Percentiles rank a stretch among this genome's conserved stretches.
phyloP scores from a whole-genome alignment of 2,888 invertebrate genomes.

The Andrena minutula region DNA sequence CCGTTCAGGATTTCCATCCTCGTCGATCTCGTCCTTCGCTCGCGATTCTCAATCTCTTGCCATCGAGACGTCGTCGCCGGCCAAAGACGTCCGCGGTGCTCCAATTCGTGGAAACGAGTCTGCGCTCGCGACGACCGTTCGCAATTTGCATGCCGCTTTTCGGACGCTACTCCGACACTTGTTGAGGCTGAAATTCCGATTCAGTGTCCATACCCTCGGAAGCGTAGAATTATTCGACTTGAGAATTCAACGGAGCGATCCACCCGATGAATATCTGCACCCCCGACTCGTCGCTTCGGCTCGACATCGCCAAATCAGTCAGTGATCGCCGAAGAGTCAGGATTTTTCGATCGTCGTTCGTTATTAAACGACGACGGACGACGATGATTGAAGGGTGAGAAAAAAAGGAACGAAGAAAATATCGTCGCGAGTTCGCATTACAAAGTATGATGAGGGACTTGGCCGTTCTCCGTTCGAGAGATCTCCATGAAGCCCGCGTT shows the following conservation, averaged over 20 bases:
- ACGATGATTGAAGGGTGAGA: not conserved
- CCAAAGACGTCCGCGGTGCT: not conserved
- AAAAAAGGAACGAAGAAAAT: constrained; percentile 46
- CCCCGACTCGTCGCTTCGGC: too few relatives aligned
- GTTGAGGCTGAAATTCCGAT: not conserved
- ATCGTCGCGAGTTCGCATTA: constrained; percentile 65
- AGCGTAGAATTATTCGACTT: not conserved
- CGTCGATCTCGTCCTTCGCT: constrained; percentile 34
- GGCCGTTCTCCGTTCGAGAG: constrained; percentile 57
- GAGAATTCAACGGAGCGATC: too few relatives aligned
- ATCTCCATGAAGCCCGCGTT: constrained; percentile 71
- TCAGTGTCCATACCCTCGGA: not conserved
- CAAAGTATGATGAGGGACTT: constrained; percentile 73
- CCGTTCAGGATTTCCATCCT: constrained; percentile 57
- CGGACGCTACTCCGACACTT: not conserved
- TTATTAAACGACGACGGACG: constrained; percentile 41
- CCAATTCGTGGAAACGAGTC: constrained; percentile 26
- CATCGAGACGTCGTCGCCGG: constrained; percentile 12
- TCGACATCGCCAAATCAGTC: not conserved
- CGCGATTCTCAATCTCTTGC: constrained; percentile 33
- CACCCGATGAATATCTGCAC: constrained; percentile 4
- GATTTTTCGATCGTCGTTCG: constrained; percentile 5
- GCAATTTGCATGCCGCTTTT: constrained; percentile 21
- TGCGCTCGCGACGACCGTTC: not conserved
- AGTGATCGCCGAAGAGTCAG: not conserved